Base-by-base conservation (phyloP, 1,140 invertebrate species). In the Sipha flava region DNA sequence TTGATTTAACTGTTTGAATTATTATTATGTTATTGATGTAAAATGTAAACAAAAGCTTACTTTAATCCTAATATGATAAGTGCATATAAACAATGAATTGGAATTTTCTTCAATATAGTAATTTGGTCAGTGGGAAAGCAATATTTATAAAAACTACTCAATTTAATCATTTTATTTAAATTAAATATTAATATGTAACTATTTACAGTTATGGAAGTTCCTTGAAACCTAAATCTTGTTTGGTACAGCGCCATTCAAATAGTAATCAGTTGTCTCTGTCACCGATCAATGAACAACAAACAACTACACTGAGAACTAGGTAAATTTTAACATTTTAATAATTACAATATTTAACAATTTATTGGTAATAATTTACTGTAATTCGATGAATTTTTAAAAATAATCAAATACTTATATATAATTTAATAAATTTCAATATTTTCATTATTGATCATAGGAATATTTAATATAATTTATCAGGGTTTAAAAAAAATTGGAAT, bases 221-320 rank as follows among this genome's bases (percentile, higher is more conserved):
- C 82, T 88, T 90, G 79, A 91, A 91, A 86, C 91, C 90, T 83
- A 93, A 93, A 87, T 89, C 92, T 83, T 92, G 91, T 87, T 88
- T 93, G 85, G 91, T 92, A 81, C 91, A 91, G 85, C 88, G 89
- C 43, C 84, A 70, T 70, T 83, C 85, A 77, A 84, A 83, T 84
- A 88, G 88, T 88, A 88, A 87, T 84, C 73, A 81, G 23, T 18
- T 81, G 40, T 21, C 64, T 31, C 73, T 79, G 82, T 43, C 73
- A 18, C 70, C 80, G 80, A 75, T 75, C 37, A 70, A 62, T 64
- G 49, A 64, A 34, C 43, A 80, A 75, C 66, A 80, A 66, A 45
- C 81, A 77, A 52, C 31, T 68, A 77, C 47, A 52, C 21, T 66
- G 18, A 70, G 72, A 72, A 81, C 59, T 40, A 81, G 72, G 75